Evolutionary conservation across 2,113 vertebrate genomes (phyloP).

Genomic region (Podarcis muralis): DNA sequence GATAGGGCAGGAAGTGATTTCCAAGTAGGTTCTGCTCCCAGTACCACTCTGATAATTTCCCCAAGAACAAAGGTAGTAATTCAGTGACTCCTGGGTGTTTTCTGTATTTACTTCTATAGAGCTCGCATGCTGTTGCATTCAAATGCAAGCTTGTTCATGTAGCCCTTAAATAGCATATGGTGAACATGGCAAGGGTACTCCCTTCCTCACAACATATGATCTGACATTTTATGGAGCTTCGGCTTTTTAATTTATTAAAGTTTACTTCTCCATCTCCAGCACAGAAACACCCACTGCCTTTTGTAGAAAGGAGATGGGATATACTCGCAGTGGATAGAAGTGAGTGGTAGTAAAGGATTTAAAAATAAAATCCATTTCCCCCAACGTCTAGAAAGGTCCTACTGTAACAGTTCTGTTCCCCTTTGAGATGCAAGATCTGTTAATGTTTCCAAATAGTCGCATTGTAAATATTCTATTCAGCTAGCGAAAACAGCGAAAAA

Average conservation of each 20-base stretch:
- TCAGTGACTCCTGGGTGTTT: background rate
- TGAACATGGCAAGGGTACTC: background rate
- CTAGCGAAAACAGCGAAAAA: accelerated
- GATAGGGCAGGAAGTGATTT: background rate
- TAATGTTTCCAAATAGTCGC: background rate
- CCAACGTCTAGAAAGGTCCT: background rate
- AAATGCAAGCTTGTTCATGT: background rate
- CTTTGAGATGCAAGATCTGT: background rate
- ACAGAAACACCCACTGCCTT: background rate
- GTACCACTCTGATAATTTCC: background rate
- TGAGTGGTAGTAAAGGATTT: background rate
- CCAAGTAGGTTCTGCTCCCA: background rate
- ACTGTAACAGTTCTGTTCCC: background rate
- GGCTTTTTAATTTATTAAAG: background rate
- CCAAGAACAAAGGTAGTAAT: background rate
- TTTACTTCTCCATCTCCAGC: background rate
- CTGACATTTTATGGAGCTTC: background rate
- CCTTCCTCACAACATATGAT: background rate
- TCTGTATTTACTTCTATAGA: background rate
- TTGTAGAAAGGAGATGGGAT: background rate
- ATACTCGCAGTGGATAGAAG: background rate
- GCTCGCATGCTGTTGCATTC: no score
- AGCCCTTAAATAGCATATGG: background rate
- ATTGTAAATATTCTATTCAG: background rate
- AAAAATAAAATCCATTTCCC: background rate